Percentiles rank a stretch among this genome's conserved stretches.
phyloP scores from a whole-genome alignment of 2,113 vertebrate species.

The Perca fluviatilis region DNA sequence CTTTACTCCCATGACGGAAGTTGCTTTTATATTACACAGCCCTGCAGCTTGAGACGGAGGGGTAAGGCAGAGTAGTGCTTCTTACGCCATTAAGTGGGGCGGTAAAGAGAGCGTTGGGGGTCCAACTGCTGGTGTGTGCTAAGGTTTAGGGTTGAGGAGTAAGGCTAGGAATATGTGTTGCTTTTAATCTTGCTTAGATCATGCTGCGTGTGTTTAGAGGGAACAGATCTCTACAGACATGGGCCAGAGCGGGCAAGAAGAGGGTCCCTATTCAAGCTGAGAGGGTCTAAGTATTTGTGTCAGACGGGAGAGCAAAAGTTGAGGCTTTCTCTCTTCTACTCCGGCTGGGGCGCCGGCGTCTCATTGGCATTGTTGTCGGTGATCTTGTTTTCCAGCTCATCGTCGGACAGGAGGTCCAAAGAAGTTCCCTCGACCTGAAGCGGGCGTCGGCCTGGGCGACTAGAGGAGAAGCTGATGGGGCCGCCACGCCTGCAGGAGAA shows the following conservation, averaged over 20 bases:
- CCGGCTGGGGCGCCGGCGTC: conserved; percentile 80
- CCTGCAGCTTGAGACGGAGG: conserved; percentile 71
- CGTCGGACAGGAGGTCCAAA: conserved; percentile 88
- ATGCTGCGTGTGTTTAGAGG: conserved; percentile 26
- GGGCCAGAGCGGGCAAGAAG: neutral
- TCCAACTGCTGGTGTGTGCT: conserved; percentile 68
- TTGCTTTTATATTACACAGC: conserved; percentile 41
- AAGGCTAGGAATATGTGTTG: neutral
- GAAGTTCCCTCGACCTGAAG: conserved; percentile 94
- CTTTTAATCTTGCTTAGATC: conserved; percentile 5
- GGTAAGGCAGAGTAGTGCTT: conserved; percentile 75
- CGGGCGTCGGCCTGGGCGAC: conserved; percentile 92
- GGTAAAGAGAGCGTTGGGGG: conserved; percentile 3
- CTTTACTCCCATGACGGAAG: neutral
- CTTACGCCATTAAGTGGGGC: conserved; percentile 19
- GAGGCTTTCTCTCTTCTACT: conserved; percentile 85
- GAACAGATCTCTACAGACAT: conserved; percentile 4
- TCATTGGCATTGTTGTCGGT: conserved; percentile 92
- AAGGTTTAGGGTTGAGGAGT: conserved; percentile 22
- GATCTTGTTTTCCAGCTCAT: conserved; percentile 92
- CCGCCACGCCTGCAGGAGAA: conserved; percentile 87
- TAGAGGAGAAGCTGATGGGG: conserved; percentile 93
- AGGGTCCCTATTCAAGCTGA: conserved; percentile 13
- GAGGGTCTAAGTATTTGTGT: neutral
- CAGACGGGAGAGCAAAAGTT: neutral